A percentile compares a stretch with the other conserved stretches of the same genome.
Conservation (phyloP, 1,140 invertebrate species). For the Dinoponera quadriceps region DNA sequence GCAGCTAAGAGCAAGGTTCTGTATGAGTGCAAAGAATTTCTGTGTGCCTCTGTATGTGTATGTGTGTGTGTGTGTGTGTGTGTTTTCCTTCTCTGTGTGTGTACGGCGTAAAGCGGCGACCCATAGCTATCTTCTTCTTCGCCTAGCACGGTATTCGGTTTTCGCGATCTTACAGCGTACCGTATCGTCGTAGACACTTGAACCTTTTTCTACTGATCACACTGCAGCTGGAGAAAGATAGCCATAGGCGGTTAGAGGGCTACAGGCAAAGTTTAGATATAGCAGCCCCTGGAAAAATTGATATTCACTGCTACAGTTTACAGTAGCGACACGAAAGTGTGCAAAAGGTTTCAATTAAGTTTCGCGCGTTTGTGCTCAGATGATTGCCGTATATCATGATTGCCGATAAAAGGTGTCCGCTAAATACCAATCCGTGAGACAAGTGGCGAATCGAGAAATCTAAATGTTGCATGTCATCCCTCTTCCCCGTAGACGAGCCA, state of each 20-base stretch:
- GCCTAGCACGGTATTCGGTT: conserved; percentile 55
- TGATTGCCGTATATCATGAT: conserved; percentile 34
- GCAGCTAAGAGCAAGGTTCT: conserved; percentile 45
- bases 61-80: conserved; percentile 51
- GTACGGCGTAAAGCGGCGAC: conserved; percentile 69
- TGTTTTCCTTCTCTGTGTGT: conserved; percentile 53
- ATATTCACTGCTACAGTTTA: conserved; percentile 71
- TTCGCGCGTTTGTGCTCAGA: conserved; percentile 41
- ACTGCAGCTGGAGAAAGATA: conserved; percentile 72
- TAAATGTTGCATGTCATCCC: conserved; percentile 69
- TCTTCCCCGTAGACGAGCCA: conserved; percentile 50
- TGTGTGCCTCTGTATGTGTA: background rate
- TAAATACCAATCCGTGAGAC: conserved; percentile 28
- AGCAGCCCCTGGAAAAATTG: conserved; percentile 75
- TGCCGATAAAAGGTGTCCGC: conserved; percentile 4
- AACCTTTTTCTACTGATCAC: conserved; percentile 66
- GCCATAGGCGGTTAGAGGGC: conserved; percentile 74
- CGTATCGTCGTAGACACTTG: conserved; percentile 56
- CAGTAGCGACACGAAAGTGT: conserved; percentile 31
- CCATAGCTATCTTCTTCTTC: conserved; percentile 76
- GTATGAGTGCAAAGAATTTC: conserved; percentile 30
- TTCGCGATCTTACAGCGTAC: conserved; percentile 54
- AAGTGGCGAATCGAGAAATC: conserved; percentile 45
- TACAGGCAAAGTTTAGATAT: conserved; percentile 77
- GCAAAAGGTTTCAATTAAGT: conserved; percentile 35